These are phyloP conservation scores for Cyclophora albipunctata DNA, from an alignment of 2,888 invertebrate genomes.

Conservation along the genomic window DNA sequence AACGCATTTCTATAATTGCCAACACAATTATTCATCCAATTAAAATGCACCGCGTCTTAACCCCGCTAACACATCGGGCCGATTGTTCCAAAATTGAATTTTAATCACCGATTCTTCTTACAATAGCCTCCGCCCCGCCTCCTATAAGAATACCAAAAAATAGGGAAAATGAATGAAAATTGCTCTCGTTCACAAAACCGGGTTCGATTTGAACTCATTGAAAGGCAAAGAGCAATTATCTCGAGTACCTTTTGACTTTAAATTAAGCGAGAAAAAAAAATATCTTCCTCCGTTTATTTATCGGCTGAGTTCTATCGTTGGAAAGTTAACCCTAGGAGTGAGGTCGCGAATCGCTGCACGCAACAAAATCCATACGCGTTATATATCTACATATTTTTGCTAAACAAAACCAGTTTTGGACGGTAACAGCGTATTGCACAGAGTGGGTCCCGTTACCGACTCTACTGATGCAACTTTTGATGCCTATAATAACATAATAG, in stretches of 20 bases:
- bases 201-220: conserved; percentile 44
- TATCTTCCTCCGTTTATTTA: conserved; percentile 12
- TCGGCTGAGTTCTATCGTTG: conserved; percentile 21
- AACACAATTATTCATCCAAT: conserved; percentile 61
- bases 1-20: conserved; percentile 23
- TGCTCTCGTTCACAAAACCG: conserved; percentile 51
- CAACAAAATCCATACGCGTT: conserved; percentile 32
- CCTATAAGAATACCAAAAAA: conserved; percentile 64
- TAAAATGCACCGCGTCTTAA: conserved; percentile 68
- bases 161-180: conserved; percentile 64
- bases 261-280: conserved; percentile 71
- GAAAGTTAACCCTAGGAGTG: conserved; percentile 46
- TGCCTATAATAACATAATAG: conserved; percentile 70
- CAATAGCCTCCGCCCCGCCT: conserved; percentile 49
- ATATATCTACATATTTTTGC: conserved; percentile 45
- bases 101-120: conserved; percentile 71
- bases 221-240: conserved; percentile 60
- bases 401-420: conserved; percentile 60
- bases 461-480: conserved; percentile 65
- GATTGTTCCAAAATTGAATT: conserved; percentile 75
- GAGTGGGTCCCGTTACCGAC: conserved; percentile 57
- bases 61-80: conserved; percentile 48
- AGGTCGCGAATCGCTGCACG: conserved; percentile 60
- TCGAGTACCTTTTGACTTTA: conserved; percentile 75
- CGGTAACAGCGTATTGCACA: conserved; percentile 53